Base-by-base conservation (phyloP, 2,113 vertebrate species). In the Podocnemis expansa region DNA sequence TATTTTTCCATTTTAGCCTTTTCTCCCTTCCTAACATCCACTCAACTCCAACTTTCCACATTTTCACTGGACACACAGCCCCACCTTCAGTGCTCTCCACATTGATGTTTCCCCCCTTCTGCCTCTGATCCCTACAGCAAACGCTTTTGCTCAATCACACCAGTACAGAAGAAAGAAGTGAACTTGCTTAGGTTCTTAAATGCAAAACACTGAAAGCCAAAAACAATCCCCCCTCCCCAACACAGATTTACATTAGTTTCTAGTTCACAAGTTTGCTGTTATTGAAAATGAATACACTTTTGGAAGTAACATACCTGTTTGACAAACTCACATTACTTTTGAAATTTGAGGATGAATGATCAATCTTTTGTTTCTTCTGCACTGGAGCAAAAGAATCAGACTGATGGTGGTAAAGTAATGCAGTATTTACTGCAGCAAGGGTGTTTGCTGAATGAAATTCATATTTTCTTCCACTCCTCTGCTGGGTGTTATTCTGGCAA, bases 341-440 rank as follows among this genome's bases (percentile, higher is more conserved):
- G 90, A 96, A 97, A 97, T 97, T 89, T 43, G 92, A 93, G 94
- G 97, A 92, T 24, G 79, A 82, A 82, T 97, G 98, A 97, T 98
- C 96, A 84, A 97, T 99, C 98, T 98, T 99, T 97, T 98, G 98
- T 98, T 99, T 99, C 98, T 99, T 99, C 96, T 97, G 93, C 70
- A 98, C 76, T 34, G 98, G 98, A 97, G 96, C 98, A 96, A 97
- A 98, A 97, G 97, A 97, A 91, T 96, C 88, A 94, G 95, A 70
- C 1, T 91, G 93, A 70, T 97, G 96, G 97, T 95, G 95, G 56
- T 93, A 83, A 2, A 45, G 16, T 45, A 82, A 82, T 78, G 87
- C 70, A 81, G 17, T 4, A 78, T 90, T 95, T 84, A 80, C 89
- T 82, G 91, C 31, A 73, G 82, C 55, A n/a, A 84, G 78, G 80